Conservation (phyloP, 2,113 vertebrate genomes). For the Rallus limicola region DNA sequence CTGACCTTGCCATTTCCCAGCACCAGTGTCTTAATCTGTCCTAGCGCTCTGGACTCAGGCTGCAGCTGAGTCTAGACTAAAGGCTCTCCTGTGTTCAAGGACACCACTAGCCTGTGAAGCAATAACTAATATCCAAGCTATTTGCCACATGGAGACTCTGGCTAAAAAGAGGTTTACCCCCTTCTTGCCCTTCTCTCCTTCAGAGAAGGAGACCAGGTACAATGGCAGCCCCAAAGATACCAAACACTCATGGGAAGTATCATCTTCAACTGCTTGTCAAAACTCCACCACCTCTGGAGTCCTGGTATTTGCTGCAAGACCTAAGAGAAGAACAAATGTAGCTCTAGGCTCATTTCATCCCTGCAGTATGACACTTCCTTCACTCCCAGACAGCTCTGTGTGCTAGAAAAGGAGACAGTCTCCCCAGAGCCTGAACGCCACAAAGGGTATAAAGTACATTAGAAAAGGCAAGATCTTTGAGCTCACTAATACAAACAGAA, state of each 20-base stretch:
- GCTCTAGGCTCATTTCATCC: not conserved
- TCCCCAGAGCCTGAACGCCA: not conserved
- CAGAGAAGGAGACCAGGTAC: not conserved
- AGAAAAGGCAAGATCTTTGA: not conserved
- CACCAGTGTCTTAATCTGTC: not conserved
- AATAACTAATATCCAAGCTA: not conserved
- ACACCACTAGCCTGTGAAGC: not conserved
- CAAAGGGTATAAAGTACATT: not conserved
- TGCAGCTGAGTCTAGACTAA: not conserved
- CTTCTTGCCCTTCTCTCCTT: not conserved
- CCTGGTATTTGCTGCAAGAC: constrained; percentile 18
- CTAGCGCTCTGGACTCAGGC: not conserved
- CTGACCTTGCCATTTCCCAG: constrained; percentile 33
- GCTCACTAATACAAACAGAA: not conserved
- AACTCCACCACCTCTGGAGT: not conserved
- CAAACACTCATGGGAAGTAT: not conserved
- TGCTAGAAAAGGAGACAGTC: not conserved
- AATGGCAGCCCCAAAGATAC: not conserved
- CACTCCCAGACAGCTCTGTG: not conserved
- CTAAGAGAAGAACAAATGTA: not conserved
- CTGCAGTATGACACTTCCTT: not conserved
- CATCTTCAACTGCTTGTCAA: not conserved
- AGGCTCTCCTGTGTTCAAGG: not conserved
- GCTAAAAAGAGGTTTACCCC: not conserved
- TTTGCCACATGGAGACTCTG: not conserved